These are phyloP conservation scores for Cephus spinipes DNA, from an alignment of 2,888 invertebrate genomes.

Conservation along the genomic window DNA sequence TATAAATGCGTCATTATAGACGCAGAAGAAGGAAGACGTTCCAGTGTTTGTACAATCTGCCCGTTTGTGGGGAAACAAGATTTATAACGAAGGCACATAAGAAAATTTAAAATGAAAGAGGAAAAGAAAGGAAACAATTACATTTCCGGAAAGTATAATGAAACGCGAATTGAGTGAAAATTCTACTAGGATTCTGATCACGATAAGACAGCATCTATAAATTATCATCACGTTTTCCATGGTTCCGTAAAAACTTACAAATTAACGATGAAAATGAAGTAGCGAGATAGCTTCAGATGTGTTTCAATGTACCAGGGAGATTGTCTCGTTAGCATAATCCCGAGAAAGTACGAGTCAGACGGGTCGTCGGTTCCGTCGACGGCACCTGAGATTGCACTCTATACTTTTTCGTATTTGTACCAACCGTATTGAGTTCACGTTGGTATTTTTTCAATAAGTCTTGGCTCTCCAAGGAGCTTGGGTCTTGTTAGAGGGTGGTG, in stretches of 20 bases:
- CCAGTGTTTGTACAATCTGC: neutral
- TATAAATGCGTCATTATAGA: neutral
- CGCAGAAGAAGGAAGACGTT: neutral
- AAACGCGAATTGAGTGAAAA: neutral
- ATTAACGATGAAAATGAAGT: constrained; percentile 6
- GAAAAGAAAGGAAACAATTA: constrained; percentile 3
- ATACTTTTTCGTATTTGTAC: constrained; percentile 14
- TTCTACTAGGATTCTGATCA: neutral
- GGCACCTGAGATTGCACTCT: neutral
- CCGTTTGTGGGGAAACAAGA: neutral
- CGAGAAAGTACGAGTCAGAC: constrained; percentile 43
- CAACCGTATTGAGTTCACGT: constrained; percentile 26
- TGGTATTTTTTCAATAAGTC: constrained; percentile 29
- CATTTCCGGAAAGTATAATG: neutral
- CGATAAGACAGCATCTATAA: neutral
- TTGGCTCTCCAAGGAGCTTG: constrained; percentile 21
- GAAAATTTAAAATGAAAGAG: neutral
- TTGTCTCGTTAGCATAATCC: constrained; percentile 61
- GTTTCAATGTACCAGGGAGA: constrained; percentile 36
- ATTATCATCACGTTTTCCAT: neutral
- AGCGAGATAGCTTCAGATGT: constrained; percentile 17
- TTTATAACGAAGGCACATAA: neutral
- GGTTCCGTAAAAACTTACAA: neutral
- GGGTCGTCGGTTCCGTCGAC: constrained; percentile 7
- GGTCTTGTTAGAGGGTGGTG: constrained; percentile 22